Evolutionary conservation across 2,888 invertebrate genomes (phyloP), one percentile per base, ranked within the genome.

Genomic region (Agonopterix heracliana): DNA sequence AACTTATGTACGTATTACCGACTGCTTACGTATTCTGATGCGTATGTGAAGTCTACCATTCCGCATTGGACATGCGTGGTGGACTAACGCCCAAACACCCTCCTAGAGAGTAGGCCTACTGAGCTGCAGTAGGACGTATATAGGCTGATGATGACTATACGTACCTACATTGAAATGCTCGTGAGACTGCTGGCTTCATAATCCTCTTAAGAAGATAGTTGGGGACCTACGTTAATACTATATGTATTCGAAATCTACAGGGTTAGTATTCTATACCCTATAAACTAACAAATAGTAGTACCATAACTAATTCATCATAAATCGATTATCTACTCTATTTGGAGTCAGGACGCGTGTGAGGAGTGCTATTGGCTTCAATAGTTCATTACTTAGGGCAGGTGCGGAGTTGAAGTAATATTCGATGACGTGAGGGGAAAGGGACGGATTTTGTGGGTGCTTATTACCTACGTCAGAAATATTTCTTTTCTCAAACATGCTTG

Each of bases 321-420:
- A 44, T 44, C 17, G 35, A 45, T 45, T 36, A 45, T 45, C 36
- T 13, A 12, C 9, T 12, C 45, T 47, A 55, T 55, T 49, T 43
- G 49, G 47, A 64, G 64, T 63, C 61, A 13, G 50, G 49, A 48
- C 52, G 49, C 63, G 56, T 62, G 55, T 52, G 54, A 42, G 52
- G 47, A 51, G 53, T 54, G 52, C 55, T 54, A 64, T 63, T 63
- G 62, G 53, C 59, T 47, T 61, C 59, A 58, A 64, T 62, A 64
- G 61, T 64, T 63, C 65, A 64, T 64, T 62, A 64, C 64, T 64
- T 64, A 58, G 56, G 63, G 55, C 64, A 60, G 55, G 53, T 57
- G 55, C 45, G 45, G 59, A 55, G 45, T 14, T 51, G 46, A 50
- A 48, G 57, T 55, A 57, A 56, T 56, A 55, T 51, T 60, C 60